Conservation (phyloP, 2,888 invertebrate genomes). For the Poecilobothrus nobilitatus region DNA sequence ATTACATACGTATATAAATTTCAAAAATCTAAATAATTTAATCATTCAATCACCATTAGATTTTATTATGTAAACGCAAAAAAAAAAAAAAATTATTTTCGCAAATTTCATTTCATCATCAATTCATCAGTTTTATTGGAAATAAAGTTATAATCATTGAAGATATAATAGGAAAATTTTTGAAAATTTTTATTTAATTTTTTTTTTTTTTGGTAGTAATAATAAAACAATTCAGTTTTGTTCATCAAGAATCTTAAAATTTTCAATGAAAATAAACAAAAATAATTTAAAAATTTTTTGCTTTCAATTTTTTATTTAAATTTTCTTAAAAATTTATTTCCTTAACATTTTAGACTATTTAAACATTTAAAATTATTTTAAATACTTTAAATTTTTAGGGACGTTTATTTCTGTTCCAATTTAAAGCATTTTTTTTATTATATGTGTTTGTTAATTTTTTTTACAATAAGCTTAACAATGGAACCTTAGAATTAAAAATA, state of each 20-base stretch:
- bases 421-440: too few relatives aligned
- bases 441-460: too few relatives aligned
- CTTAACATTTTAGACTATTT: neutral
- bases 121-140: neutral
- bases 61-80: too few relatives aligned
- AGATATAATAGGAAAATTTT: neutral
- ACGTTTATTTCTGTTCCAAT: too few relatives aligned
- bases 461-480: too few relatives aligned
- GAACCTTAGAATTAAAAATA: too few relatives aligned
- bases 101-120: neutral
- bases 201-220: neutral
- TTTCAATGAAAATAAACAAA: neutral
- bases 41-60: neutral
- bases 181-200: neutral
- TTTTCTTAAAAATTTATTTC: neutral
- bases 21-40: too few relatives aligned
- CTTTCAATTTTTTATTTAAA: too few relatives aligned
- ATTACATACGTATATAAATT: too few relatives aligned
- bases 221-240: neutral
- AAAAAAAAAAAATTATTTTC: too few relatives aligned
- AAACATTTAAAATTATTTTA: too few relatives aligned
- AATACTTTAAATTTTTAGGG: too few relatives aligned
- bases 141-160: neutral
- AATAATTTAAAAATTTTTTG: neutral
- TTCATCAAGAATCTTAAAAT: constrained; percentile 1